Base-by-base conservation (phyloP, 2,888 invertebrate genomes). In the Pteria penguin region DNA sequence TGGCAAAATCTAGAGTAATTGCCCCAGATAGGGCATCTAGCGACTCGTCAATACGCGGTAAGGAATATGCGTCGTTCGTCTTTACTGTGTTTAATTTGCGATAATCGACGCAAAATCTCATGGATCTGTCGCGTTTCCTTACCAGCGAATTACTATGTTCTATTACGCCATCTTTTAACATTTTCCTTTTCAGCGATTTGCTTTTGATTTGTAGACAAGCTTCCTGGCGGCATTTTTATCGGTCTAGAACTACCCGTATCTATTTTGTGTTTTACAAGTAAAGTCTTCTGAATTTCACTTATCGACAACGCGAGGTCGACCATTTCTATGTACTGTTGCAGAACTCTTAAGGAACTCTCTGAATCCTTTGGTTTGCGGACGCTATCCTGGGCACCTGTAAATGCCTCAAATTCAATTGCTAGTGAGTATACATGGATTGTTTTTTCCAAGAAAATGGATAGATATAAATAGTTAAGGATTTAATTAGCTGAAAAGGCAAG, bases 1-100 rank as follows among this genome's bases (percentile, higher is more conserved):
- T 54, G n/a, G 54, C 55, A n/a, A 87, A 58, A 65, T 87, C 86
- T 2, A 86, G 70, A 2, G 79, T 81, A 11, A 68, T 52, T 1
- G 82, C 62, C 3, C 82, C 86, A 4, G 76, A 29, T 26, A 84
- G 60, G 2, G 72, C 22, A 29, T 78, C 81, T 11, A 85, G 58
- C 18, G 68, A 66, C 8, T 75, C 72, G 52, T 81, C 74, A 36
- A 80, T 76, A 2, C 72, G 45, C 0, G 79, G 78, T 24, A 80
- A 27, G 2, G 71, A 63, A 60, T 74, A 73, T 4, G 76, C 54
- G 45, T 79, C 81, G 31, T 72, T 71, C 3, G 67, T 60, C 5
- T 67, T 78, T 3, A 74, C 63, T 1, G 33, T 4, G 52, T 78
- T 80, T 11, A 80, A 22, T n/a, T 60, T 33, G 0, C 75, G 72